These are phyloP conservation scores for Cossypha dichroa DNA, from an alignment of 2,797 vertebrate species.

Conservation along the genomic window DNA sequence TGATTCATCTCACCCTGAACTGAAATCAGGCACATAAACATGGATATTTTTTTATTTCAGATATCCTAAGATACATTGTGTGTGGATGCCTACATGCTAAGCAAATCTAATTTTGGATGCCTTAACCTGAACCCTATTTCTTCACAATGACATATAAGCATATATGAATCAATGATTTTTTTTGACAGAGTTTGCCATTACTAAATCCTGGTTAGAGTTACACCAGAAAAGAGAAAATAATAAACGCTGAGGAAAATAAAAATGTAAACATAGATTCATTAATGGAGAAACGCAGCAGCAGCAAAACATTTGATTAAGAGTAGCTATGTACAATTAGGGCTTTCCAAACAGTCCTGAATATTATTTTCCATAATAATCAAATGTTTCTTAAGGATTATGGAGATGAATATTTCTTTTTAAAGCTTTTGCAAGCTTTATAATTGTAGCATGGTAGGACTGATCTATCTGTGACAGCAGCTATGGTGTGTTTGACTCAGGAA, in stretches of 20 bases:
- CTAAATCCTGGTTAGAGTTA: neutral
- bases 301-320: neutral
- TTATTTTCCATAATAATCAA: neutral
- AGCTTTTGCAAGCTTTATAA: neutral
- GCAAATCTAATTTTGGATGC: neutral
- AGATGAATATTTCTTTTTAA: neutral
- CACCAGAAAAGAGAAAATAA: neutral
- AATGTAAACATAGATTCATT: neutral
- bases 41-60: neutral
- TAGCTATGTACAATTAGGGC: neutral
- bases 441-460: neutral
- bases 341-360: neutral
- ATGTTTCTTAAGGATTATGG: neutral
- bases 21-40: neutral
- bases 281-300: neutral
- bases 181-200: neutral
- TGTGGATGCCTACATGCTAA: fast-evolving
- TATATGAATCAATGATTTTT: neutral
- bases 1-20: neutral
- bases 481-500: neutral
- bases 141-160: neutral
- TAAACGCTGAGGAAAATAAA: neutral
- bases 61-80: neutral
- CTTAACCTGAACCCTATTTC: neutral
- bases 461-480: neutral